Base-by-base conservation (phyloP, 2,113 vertebrate species). In the Mandrillus leucophaeus region DNA sequence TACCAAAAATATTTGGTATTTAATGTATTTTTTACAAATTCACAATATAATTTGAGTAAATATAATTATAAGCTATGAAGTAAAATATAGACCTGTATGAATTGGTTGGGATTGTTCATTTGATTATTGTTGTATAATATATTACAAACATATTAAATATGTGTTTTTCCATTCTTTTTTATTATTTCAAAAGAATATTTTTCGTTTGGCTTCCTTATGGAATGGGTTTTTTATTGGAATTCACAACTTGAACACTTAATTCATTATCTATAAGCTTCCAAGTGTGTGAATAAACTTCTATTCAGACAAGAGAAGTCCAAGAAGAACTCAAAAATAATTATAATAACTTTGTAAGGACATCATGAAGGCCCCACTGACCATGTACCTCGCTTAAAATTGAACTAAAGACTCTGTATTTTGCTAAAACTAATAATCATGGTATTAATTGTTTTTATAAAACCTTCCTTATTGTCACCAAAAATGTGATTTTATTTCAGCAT, bases 11-110 rank as follows among this genome's bases (percentile, higher is more conserved):
- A 12, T 87, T 90, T 73, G 16, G 25, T 48, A 86, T 59, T 95
- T 82, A 86, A 81, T 79, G 66, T 90, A 72, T 75, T 94, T 89
- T 84, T 13, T 32, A 87, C 43, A 94, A 93, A 80, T 1, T 55
- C 2, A 72, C 20, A 76, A 55, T 78, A 22, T 32, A 78, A 78
- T 35, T 50, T 18, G 35, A 84, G 50, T 79, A 89, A 86, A 85
- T 55, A 27, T n/a, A 66, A 55, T 80, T 70, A 81, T 84, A 61
- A 82, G 5, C 12, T 66, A 52, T n/a, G 3, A 45, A 88, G 17
- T 40, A 5, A 88, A 90, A 52, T 20, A 8, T 0, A 75, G 23
- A 8, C 11, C 68, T 75, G 25, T 43, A 61, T 55, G 23, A 91
- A 84, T 82, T 52, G n/a, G 8, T 32, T 70, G 45, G 68, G 11